Evolutionary conservation across 2,888 invertebrate genomes (phyloP), one percentile per base, ranked within the genome.

Genomic region (Deroplatys truncata): DNA sequence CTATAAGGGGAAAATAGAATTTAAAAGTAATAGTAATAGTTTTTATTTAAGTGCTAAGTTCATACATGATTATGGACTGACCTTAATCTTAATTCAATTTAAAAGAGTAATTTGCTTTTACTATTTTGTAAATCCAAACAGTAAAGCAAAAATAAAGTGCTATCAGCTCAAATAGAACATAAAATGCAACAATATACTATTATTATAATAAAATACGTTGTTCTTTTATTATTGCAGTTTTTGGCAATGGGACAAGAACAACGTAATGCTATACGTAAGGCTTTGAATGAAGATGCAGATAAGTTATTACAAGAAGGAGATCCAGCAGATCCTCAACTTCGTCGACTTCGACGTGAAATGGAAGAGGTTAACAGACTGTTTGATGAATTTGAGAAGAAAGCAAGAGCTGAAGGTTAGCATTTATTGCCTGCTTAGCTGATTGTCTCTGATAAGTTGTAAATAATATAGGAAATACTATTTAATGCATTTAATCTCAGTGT

Each of bases 271-370:
- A 99, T 99, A 92, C 95, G 98, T 20, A 96, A 97, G 91, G 99
- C 99, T 0, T 94, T 99, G 89, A 99, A 99, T 94, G 99, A 99
- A 92, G 99, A 99, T 93, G 99, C 99, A 0, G 98, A 99, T 93
- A 99, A 99, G 92, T 94, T 99, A 91, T 94, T 99, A 84, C 96
- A 97, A 28, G 99, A 99, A 93, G 98, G 99, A n/a, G 98, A 99
- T 94, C 97, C 98, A 3, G 97, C 98, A 43, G 99, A 99, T 94
- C 98, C 99, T 0, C 98, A 99, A 93, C 94, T 99, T 92, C 94
- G 98, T 90, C 95, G 98, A 88, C 94, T 99, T 91, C 94, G 97
- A 90, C 95, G 98, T 25, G 99, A 99, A 95, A 98, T 99, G 95
- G 98, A 98, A 91, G 98, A 98, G 93, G 98, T 99, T 91, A 99